Conservation (phyloP, 2,113 vertebrate genomes). For the Engraulis encrasicolus region DNA sequence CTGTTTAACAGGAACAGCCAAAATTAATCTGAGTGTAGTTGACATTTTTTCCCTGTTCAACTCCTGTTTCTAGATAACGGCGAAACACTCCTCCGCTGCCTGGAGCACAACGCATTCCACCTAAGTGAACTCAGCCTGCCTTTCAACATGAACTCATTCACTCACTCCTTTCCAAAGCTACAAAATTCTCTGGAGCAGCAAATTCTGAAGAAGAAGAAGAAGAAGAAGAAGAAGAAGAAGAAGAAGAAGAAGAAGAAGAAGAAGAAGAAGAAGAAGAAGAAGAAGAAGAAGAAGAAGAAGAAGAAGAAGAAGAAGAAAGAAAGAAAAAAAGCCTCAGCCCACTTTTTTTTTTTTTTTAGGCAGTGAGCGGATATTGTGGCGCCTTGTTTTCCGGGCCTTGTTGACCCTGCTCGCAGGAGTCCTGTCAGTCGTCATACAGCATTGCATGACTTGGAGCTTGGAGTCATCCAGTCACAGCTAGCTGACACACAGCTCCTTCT, state of each 20-base stretch:
- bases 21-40: neutral
- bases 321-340: too few species aligned
- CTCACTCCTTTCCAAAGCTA: neutral
- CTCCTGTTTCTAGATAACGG: neutral
- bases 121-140: neutral
- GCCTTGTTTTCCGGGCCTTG: conserved; percentile 5
- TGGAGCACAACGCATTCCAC: neutral
- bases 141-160: neutral
- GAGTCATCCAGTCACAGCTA: neutral
- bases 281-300: too few species aligned
- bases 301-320: too few species aligned
- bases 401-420: neutral
- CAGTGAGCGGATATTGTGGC: neutral
- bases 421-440: too few species aligned
- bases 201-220: too few species aligned
- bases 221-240: too few species aligned
- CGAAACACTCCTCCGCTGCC: neutral
- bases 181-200: conserved; percentile 1
- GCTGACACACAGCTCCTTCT: neutral
- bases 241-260: too few species aligned
- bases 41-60: neutral
- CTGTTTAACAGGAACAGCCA: neutral
- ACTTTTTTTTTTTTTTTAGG: too few species aligned
- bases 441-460: too few species aligned
- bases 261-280: too few species aligned